Base-by-base conservation (phyloP, 2,797 vertebrate genomes). In the Tapirus indicus region DNA sequence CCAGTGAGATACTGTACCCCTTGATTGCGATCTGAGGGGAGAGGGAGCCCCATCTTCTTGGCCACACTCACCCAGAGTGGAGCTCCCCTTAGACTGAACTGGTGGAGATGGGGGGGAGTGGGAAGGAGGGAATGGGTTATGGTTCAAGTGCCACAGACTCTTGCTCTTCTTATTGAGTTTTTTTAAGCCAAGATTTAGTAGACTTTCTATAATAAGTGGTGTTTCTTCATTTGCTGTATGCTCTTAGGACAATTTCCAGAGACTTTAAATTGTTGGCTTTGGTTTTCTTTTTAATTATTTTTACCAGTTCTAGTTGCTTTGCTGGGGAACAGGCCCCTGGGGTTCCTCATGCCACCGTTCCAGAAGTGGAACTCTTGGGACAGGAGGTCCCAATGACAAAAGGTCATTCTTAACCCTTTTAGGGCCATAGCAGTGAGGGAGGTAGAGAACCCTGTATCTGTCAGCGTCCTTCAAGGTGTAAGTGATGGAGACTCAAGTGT, bases 161-260 rank as follows among this genome's bases (percentile, higher is more conserved):
- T 64, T 68, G 1, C 41, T 58, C 5, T 64, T 78, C 49, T 69
- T 86, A 25, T 7, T 41, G 58, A 62, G 21, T 44, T 38, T 47
- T 71, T 64, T 62, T 64, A 74, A 60, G 49, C 3, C 29, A 38
- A 74, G 66, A 62, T 60, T 52, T 27, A 68, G 29, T 88, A 75
- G 27, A 21, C 88, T 92, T 88, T 94, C 23, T 88, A 78, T 74
- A 92, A 52, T 75, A 77, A 44, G 18, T 52, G 29, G 35, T 69
- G 49, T 54, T 92, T 71, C 12, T 88, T 87, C 7, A 17, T 71
- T 92, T 89, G 41, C 20, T 47, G 5, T 93, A 17, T 64, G 56
- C 27, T 62, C 47, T 90, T 71, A 44, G 80, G 49, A 44, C 47
- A 80, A 18, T 66, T 71, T 74, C 29, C 14, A 47, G 44, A 79